phyloP scores from a whole-genome alignment of 23 tunicate genomes.

The Corella eumyota region DNA sequence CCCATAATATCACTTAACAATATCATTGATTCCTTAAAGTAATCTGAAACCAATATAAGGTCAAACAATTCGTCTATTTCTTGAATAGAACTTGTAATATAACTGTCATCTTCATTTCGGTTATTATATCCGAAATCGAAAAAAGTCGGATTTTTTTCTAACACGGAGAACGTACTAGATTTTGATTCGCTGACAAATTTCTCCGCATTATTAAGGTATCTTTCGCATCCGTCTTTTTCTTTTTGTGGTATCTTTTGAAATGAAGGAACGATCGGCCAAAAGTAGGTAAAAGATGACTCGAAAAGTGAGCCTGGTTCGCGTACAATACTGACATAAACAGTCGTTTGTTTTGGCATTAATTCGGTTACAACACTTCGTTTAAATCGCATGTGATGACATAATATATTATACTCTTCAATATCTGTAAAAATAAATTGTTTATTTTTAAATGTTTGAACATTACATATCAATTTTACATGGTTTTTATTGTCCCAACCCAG shows the following conservation, averaged over 20 bases:
- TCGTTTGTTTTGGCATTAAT: conserved; percentile 19
- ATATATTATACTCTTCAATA: too few species aligned
- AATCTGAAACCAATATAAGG: conserved; percentile 21
- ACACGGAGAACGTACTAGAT: neutral
- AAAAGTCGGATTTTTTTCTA: conserved; percentile 22
- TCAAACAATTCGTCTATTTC: conserved; percentile 20
- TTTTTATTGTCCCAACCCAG: too few species aligned
- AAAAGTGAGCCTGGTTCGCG: conserved; percentile 47
- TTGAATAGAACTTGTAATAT: conserved; percentile 4
- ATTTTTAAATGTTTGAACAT: too few species aligned
- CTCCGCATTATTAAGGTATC: conserved; percentile 32
- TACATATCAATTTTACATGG: too few species aligned
- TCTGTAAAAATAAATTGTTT: too few species aligned
- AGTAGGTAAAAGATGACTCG: conserved; percentile 37
- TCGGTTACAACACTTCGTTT: conserved; percentile 3
- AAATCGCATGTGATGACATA: conserved; percentile 58
- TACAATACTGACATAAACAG: conserved; percentile 31
- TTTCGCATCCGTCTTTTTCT: conserved; percentile 15
- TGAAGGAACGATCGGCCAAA: conserved; percentile 23
- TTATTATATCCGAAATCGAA: too few species aligned
- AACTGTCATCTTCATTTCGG: conserved; percentile 2
- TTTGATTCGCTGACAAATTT: neutral
- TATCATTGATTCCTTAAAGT: conserved; percentile 28
- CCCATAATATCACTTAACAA: conserved; percentile 23
- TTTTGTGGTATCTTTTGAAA: conserved; percentile 12